Evolutionary conservation across 1,140 invertebrate genomes (phyloP).

Genomic region (Pogonognathellus flavescens): DNA sequence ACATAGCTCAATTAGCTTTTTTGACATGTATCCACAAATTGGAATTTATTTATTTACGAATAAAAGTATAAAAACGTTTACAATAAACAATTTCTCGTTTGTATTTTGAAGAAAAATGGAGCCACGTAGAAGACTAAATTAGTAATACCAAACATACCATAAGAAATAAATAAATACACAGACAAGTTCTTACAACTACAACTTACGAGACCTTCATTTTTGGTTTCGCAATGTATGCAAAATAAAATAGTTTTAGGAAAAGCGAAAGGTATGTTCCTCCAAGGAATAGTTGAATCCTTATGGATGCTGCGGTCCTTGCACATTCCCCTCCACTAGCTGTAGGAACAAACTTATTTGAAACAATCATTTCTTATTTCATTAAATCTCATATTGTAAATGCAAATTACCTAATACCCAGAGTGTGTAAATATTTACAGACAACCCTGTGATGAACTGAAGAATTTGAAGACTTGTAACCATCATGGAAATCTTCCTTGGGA

Average conservation of each 20-base stretch:
- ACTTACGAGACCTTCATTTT: background rate
- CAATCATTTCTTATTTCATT: no score
- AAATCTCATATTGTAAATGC: no score
- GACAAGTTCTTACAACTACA: background rate
- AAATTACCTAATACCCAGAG: background rate
- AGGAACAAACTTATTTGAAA: background rate
- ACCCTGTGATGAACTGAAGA: conserved; percentile 28
- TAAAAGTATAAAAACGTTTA: no score
- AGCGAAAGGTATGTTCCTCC: background rate
- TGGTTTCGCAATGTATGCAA: conserved; percentile 18
- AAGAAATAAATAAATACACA: background rate
- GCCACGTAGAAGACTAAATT: no score
- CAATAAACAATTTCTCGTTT: no score
- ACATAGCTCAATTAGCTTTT: no score
- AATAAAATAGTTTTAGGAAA: conserved; percentile 19
- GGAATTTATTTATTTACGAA: no score
- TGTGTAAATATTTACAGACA: conserved; percentile 7
- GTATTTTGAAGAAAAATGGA: no score
- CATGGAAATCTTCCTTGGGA: conserved; percentile 13
- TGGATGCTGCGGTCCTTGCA: background rate
- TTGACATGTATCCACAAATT: no score
- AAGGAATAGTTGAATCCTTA: background rate
- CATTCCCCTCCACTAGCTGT: background rate
- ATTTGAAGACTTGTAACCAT: conserved; percentile 19
- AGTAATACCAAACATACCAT: no score